Evolutionary conservation across 2,888 invertebrate genomes (phyloP), one percentile per base, ranked within the genome.

Genomic region (Aspidiotus destructor): DNA sequence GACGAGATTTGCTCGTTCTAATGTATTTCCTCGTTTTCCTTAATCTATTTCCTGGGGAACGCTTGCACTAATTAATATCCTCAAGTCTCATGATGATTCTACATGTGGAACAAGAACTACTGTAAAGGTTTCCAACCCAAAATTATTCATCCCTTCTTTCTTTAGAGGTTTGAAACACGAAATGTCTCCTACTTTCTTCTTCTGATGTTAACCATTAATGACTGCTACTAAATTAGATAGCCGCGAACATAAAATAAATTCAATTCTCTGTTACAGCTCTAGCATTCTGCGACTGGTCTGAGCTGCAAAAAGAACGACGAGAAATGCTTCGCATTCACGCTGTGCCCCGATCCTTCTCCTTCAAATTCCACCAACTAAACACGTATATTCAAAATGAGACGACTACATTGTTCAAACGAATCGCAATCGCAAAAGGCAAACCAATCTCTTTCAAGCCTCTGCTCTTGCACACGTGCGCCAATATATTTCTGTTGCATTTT

Each of bases 221-320:
- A n/a, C n/a, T n/a, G n/a, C n/a, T n/a, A n/a, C n/a, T n/a, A n/a
- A n/a, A n/a, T n/a, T n/a, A n/a, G n/a, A n/a, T n/a, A n/a, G n/a
- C n/a, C n/a, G n/a, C n/a, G n/a, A 28, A 28, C 5, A 28, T 28
- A 28, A 28, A 28, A 13, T 48, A 48, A 48, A 48, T 48, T 44
- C 13, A 44, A 41, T 44, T 13, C 41, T 48, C 17, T 17, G n/a
- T 28, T 75, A 41, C 77, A 86, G 86, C 86, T 68, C 76, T 86
- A 72, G 86, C 85, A n/a, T 84, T 86, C 73, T 85, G 85, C 75
- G 81, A 86, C 74, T 86, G 85, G 84, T 85, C 85, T 9, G 81
- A 82, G 13, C 76, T 83, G 0, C 86, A 86, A 73, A 84, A 83
- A 73, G 76, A 78, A 0, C 78, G 85, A 10, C 78, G 86, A 11